Percentiles rank a stretch among this genome's conserved stretches.
phyloP scores from a whole-genome alignment of 2,888 invertebrate species.

The Artemia sp. region DNA sequence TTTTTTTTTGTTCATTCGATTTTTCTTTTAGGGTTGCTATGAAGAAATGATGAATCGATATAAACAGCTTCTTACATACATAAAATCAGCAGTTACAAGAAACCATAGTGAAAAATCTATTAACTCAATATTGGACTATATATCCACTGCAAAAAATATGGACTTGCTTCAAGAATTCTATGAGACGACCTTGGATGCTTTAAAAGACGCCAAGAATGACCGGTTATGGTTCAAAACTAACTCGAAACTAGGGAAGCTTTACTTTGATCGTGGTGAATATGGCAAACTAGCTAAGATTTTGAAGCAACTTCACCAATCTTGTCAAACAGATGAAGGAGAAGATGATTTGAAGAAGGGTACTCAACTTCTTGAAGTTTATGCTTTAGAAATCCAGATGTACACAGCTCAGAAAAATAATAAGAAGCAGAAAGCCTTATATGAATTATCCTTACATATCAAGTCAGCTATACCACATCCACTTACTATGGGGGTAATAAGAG shows the following conservation, averaged over 20 bases:
- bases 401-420: conserved; percentile 99
- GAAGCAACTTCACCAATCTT: conserved; percentile 90
- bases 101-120: conserved; percentile 99
- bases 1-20: conserved; percentile 17
- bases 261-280: conserved; percentile 89
- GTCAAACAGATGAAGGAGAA: conserved; percentile 90
- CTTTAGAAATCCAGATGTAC: conserved; percentile 98
- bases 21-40: conserved; percentile 54
- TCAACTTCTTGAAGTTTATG: conserved; percentile 92
- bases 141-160: conserved; percentile 98
- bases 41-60: conserved; percentile 90
- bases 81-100: conserved; percentile 95
- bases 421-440: conserved; percentile 84
- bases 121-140: conserved; percentile 96
- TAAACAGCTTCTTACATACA: conserved; percentile 88
- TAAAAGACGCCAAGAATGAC: conserved; percentile 97
- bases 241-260: conserved; percentile 92
- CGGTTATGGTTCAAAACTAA: conserved; percentile 99
- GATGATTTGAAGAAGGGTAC: conserved; percentile 96
- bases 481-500: conserved; percentile 97
- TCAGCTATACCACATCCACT: conserved; percentile 99
- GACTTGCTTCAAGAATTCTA: conserved; percentile 94
- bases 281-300: conserved; percentile 86
- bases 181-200: conserved; percentile 80
- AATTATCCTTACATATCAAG: conserved; percentile 94